Evolutionary conservation across 2,888 invertebrate species (phyloP), one percentile per base, ranked within the genome.

Genomic region (Drosophila meridionalis): DNA sequence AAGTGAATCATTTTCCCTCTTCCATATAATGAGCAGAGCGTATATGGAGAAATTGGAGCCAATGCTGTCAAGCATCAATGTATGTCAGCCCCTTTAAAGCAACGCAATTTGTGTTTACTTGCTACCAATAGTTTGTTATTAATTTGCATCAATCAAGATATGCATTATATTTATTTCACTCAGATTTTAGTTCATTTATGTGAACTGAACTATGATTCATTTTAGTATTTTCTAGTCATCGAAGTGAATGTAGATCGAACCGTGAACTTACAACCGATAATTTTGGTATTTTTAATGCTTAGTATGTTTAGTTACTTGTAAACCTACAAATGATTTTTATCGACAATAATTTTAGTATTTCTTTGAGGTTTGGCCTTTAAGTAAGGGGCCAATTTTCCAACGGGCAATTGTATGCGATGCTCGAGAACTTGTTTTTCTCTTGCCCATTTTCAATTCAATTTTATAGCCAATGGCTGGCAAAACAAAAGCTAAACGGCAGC

Each of bases 371-470:
- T 32, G 34, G 20, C 20, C 2, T 34, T 28, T 26, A 38, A 9
- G 14, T 50, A 52, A 34, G 34, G 26, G 26, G 26, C 26, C 60
- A 26, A 43, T 60, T 60, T 60, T 60, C 28, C 32, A 30, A 14
- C 55, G 28, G 28, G 53, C 57, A 32, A 62, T 57, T 62, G 40
- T 55, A 42, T 42, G 14, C 52, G 47, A 55, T 48, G 12, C 32
- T 59, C 20, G 43, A 38, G 38, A 38, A 28, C 36, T 28, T 26
- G 4, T 45, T 58, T 34, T 45, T 34, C 34, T 36, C 9, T 34
- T 0, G 45, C 20, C 61, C 72, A 77, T 78, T 78, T 62, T 68
- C 64, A 71, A 82, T 76, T 79, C 62, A 70, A 82, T 77, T 80
- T 77, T 60, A 69, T 72, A 68, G 63, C 66, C 69, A 67, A 47